phyloP scores from a whole-genome alignment of 2,888 invertebrate species.

The Lepeophtheirus nordmannii region DNA sequence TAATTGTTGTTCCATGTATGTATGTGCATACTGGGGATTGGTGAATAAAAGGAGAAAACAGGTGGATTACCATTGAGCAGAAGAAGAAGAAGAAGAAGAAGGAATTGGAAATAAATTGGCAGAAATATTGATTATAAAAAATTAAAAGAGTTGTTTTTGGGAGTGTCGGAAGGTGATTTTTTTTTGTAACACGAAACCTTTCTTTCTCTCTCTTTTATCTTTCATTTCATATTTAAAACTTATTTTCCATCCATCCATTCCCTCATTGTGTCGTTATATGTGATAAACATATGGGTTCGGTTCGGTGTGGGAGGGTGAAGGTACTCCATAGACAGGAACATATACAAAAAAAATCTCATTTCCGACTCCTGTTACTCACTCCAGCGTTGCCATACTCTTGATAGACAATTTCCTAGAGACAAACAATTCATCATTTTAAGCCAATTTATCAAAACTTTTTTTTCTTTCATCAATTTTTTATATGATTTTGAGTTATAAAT shows the following conservation, averaged over 20 bases:
- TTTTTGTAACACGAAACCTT: constrained; percentile 2
- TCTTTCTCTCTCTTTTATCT: background rate
- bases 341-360: background rate
- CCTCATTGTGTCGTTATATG: too few species aligned
- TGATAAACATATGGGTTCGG: background rate
- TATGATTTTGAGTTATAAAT: too few species aligned
- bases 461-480: too few species aligned
- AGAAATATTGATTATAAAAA: constrained; percentile 1
- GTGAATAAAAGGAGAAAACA: background rate
- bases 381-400: background rate
- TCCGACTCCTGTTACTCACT: constrained; percentile 6
- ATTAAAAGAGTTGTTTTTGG: background rate
- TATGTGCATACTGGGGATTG: too few species aligned
- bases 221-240: too few species aligned
- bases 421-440: too few species aligned
- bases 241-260: too few species aligned
- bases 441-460: too few species aligned
- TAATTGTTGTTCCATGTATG: too few species aligned
- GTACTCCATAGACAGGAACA: background rate
- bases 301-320: background rate
- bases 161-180: constrained; percentile 7
- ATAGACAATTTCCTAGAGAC: too few species aligned
- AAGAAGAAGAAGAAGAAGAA: background rate
- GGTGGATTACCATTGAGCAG: background rate
- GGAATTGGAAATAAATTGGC: background rate